Evolutionary conservation across 2,888 invertebrate species (phyloP), one percentile per base, ranked within the genome.

Genomic region (Megalurothrips usitatus): DNA sequence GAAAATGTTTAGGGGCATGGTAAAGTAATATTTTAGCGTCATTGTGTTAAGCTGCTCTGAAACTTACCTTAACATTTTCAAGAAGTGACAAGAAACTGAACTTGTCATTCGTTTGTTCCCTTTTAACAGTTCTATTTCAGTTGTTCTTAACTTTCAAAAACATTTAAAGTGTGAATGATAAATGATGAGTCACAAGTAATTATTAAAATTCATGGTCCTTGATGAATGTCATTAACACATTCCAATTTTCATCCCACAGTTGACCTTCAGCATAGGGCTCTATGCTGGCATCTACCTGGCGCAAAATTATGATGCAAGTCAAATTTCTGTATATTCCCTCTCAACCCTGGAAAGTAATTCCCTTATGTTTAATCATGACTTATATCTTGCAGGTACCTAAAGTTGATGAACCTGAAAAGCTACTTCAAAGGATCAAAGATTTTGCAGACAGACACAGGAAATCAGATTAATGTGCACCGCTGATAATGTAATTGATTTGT

Each of bases 321-420:
- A n/a, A 75, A n/a, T 58, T 48, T 19, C 9, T 3, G 28, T 6
- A 79, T 26, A 47, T 14, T 79, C 10, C 79, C 34, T 63, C 34
- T 19, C 48, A 58, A n/a, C 17, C 28, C 28, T 26, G 28, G 26
- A 34, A 23, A 48, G n/a, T 17, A 4, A 80, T 26, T n/a, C 75
- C 80, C 1, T 17, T 17, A 9, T 47, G 0, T 6, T 14, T 47
- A 63, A 68, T 63, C 19, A 23, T 81, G 17, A 14, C 43, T 68
- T 78, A 75, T 81, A 26, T 49, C 34, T 52, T 43, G 28, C 88
- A 96, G 95, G 90, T 96, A 83, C 95, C 96, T 11, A 91, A 92
- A 86, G 94, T 96, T 9, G 96, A 96, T 87, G 94, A 96, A 84
- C 97, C 96, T 6, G 87, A 89, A 82, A 92, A 91, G 84, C 86